Base-by-base conservation (phyloP, 2,113 vertebrate genomes). In the Prochilodus magdalenae region DNA sequence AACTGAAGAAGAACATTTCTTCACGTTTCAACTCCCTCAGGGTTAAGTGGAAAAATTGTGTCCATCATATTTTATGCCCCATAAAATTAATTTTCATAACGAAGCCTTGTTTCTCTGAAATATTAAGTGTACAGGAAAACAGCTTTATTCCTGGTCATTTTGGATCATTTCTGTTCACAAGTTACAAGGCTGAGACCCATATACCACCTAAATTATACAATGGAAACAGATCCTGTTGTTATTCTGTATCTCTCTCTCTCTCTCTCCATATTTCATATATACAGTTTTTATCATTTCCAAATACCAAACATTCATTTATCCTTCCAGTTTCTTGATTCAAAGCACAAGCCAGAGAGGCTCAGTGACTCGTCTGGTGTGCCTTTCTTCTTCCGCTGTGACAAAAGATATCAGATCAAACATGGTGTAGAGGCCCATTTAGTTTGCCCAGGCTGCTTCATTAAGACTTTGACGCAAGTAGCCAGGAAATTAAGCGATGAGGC, bases 401-500 rank as follows among this genome's bases (percentile, higher is more conserved):
- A 84, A 80, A 81, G 66, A 66, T 84, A 84, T 77, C 78, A 81
- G 78, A 81, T 84, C 60, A 65, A 77, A 81, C 83, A 59, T 65
- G 60, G 66, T 84, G 83, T 80, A 53, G 66, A 80, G 53, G 40
- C 77, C 73, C 66, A 77, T 76, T 84, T 69, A 49, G 73, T 76
- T 80, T 51, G 78, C 36, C 78, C 49, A 33, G 67, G 73, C 74
- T 75, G 59, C 78, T 84, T 81, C 75, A 75, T 84, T 84, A 84
- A 77, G 83, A 80, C 57, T 81, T 84, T 84, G 83, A 84, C 65
- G 65, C 65, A 80, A 80, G 66, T 73, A 71, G 36, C 73, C 78
- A 84, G 78, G 79, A 84, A 84, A 84, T 84, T 81, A 81, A 81
- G 78, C 51, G 29, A 84, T 81, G 75, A 59, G 59, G 44, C 75